Evolutionary conservation across 1,140 invertebrate genomes (phyloP).

Genomic region (Drosophila triauraria): DNA sequence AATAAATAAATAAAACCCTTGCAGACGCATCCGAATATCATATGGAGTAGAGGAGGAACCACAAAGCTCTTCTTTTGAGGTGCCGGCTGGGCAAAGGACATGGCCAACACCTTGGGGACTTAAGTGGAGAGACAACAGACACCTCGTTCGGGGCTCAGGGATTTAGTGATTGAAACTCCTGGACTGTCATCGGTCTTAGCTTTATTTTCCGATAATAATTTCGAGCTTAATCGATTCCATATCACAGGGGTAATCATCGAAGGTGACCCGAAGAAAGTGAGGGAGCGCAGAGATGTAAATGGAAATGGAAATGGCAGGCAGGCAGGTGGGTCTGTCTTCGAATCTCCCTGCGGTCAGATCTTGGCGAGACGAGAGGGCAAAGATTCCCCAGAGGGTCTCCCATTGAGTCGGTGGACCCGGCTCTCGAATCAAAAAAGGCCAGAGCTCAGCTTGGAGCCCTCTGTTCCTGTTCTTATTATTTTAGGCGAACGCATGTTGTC

Average conservation of each 20-base stretch:
- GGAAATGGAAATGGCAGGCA: too few species aligned
- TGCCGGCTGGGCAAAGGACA: constrained; percentile 5
- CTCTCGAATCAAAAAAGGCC: not conserved
- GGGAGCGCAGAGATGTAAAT: too few species aligned
- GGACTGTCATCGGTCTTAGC: not conserved
- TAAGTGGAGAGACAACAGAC: not conserved
- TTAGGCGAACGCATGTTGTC: constrained; percentile 35
- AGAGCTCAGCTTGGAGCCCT: constrained; percentile 13
- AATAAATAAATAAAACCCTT: constrained; percentile 69
- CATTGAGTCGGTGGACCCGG: not conserved
- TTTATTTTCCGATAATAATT: not conserved
- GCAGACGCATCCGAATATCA: constrained; percentile 46
- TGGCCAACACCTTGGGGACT: not conserved
- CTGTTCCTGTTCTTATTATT: constrained; percentile 35
- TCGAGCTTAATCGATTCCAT: too few species aligned
- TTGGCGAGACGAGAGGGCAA: not conserved
- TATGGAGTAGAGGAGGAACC: not conserved
- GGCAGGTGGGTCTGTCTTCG: not conserved
- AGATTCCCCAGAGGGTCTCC: not conserved
- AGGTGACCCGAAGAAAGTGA: too few species aligned
- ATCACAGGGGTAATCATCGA: too few species aligned
- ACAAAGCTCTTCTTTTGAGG: not conserved
- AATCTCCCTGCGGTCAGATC: not conserved
- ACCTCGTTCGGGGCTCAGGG: too few species aligned
- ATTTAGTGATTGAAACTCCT: not conserved